These are phyloP conservation scores for Colossoma macropomum DNA, from an alignment of 2,113 vertebrate genomes.

Conservation along the genomic window DNA sequence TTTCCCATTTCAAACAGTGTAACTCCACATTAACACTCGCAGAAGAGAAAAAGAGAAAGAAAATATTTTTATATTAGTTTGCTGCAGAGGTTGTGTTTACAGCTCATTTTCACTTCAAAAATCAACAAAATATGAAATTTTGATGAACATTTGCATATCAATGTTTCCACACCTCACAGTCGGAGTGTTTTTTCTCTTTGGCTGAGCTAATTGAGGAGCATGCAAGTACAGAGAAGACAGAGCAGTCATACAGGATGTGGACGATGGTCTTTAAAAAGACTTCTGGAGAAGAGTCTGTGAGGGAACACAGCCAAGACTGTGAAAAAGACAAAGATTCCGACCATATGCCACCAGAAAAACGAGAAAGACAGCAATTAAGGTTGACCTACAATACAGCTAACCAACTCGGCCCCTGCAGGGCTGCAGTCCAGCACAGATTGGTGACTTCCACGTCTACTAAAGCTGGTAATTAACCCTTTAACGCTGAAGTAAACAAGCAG, in stretches of 20 bases:
- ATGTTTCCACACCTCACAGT: background rate
- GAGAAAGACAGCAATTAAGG: constrained; percentile 18
- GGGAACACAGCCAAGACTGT: constrained; percentile 7
- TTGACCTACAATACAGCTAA: background rate
- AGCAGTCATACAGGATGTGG: background rate
- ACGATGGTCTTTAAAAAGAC: background rate
- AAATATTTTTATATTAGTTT: too few species aligned
- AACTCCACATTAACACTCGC: too few species aligned
- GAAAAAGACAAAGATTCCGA: background rate
- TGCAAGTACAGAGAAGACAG: background rate
- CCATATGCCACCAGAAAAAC: constrained; percentile 21
- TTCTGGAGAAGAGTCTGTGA: background rate
- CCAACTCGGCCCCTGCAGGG: background rate
- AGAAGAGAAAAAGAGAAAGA: too few species aligned
- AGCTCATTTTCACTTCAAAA: too few species aligned
- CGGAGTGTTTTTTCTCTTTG: background rate
- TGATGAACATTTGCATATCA: too few species aligned
- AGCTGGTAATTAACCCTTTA: background rate
- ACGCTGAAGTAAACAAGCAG: background rate
- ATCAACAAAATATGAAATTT: too few species aligned
- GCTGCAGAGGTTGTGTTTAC: too few species aligned
- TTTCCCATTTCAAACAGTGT: too few species aligned
- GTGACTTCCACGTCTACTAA: background rate
- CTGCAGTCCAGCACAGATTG: background rate
- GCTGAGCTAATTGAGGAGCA: background rate